These are phyloP conservation scores for Oxygymnocypris stewartii DNA, from an alignment of 2,113 vertebrate genomes.

Conservation along the genomic window DNA sequence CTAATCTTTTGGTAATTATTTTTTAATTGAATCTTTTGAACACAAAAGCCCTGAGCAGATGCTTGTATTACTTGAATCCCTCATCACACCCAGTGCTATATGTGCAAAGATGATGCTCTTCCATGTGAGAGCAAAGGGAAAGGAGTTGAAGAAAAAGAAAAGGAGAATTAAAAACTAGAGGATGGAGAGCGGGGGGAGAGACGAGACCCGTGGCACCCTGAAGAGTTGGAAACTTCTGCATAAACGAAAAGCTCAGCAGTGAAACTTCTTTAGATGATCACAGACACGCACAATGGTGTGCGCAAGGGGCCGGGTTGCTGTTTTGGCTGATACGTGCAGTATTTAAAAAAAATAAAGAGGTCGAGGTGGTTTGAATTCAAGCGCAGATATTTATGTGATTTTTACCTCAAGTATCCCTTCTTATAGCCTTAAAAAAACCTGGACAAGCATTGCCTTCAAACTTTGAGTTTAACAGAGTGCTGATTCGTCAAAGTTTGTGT, in stretches of 20 bases:
- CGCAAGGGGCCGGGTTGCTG: constrained; percentile 42
- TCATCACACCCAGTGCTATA: constrained; percentile 64
- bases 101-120: constrained; percentile 68
- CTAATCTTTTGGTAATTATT: constrained; percentile 88
- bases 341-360: constrained; percentile 56
- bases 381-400: constrained; percentile 34
- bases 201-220: constrained; percentile 40
- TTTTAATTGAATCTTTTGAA: constrained; percentile 90
- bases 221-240: constrained; percentile 62
- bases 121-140: constrained; percentile 54
- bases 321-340: constrained; percentile 62
- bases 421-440: constrained; percentile 48
- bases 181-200: constrained; percentile 52
- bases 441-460: constrained; percentile 50
- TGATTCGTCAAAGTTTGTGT: constrained; percentile 67
- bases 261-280: constrained; percentile 59
- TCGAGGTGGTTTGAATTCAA: constrained; percentile 63
- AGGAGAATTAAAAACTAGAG: constrained; percentile 41
- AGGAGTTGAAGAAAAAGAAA: constrained; percentile 38
- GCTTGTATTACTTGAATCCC: constrained; percentile 73
- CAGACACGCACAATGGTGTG: constrained; percentile 38
- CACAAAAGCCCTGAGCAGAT: constrained; percentile 81
- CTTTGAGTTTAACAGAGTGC: constrained; percentile 60
- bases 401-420: constrained; percentile 28
- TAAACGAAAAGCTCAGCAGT: constrained; percentile 68